Evolutionary conservation across 1,140 invertebrate species (phyloP), one percentile per base, ranked within the genome.

Genomic region (Cardiocondyla obscurior): DNA sequence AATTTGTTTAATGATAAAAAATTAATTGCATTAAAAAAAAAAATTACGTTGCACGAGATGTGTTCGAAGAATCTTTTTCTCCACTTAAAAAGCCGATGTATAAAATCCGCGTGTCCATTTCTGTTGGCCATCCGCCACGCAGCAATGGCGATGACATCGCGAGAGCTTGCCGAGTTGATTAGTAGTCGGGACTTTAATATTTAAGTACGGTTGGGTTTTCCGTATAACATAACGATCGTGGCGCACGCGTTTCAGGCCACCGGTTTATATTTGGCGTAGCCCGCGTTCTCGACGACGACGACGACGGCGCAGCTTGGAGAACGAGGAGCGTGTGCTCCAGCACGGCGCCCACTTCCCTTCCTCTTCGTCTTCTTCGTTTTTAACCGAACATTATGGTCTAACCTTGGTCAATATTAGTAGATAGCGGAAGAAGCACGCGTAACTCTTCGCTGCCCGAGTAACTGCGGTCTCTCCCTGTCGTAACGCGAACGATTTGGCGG

Each of bases 261-360:
- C 49, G 58, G 81, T 87, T 88, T 88, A 88, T 88, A 88, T 88
- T 88, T 88, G 87, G 85, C 83, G 44, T 46, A 49, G 44, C 42
- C 28, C 57, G n/a, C n/a, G 62, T 72, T 55, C 51, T 28, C 25
- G 77, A 70, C 30, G 44, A 53, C 33, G 70, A 77, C 16, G 74
- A 58, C 14, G 36, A 79, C 55, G 57, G 73, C 22, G 70, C 39
- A 64, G 25, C 49, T 58, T 39, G 46, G 46, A 53, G 22, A 87
- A 53, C 62, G 74, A 74, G 65, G n/a, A 53, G 62, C 74, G 22
- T 53, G 49, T 44, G 16, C 33, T 79, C 46, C 62, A 79, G 46
- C 44, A 36, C 42, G 49, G 19, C 6, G 39, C 5, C 46, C 6
- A 3, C 10, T 30, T 64, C 33, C 5, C 7, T 19, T 10, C 33